phyloP scores from a whole-genome alignment of 1,140 invertebrate species.

The Colletes gigas region DNA sequence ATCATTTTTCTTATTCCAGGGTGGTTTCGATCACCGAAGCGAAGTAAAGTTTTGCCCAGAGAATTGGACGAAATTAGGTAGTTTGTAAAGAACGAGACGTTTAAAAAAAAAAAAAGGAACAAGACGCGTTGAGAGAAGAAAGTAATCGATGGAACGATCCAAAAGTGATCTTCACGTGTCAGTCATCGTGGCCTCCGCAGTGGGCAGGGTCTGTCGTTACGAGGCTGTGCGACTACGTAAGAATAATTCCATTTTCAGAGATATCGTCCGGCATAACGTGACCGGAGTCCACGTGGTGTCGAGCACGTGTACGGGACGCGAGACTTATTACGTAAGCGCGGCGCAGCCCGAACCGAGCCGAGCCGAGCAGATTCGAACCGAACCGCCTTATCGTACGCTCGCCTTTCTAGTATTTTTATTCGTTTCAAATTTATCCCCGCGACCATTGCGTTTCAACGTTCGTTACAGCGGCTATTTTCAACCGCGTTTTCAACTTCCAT shows the following conservation, averaged over 20 bases:
- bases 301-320: slow-evolving; percentile 50
- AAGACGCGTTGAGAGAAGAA: background rate
- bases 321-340: slow-evolving; percentile 47
- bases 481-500: too few relatives aligned
- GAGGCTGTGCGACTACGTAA: slow-evolving; percentile 15
- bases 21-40: too few relatives aligned
- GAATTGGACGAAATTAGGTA: too few relatives aligned
- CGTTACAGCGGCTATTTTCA: too few relatives aligned
- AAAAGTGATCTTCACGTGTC: slow-evolving; percentile 26
- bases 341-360: background rate
- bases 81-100: too few relatives aligned
- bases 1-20: too few relatives aligned
- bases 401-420: too few relatives aligned
- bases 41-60: too few relatives aligned
- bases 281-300: slow-evolving; percentile 54
- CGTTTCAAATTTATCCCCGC: background rate
- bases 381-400: background rate
- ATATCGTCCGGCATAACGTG: slow-evolving; percentile 45
- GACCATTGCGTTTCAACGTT: too few relatives aligned
- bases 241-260: slow-evolving; percentile 42
- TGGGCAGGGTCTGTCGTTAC: slow-evolving; percentile 9
- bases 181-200: slow-evolving; percentile 14
- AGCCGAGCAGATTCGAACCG: background rate
- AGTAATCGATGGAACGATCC: background rate
- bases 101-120: background rate